Conservation (phyloP, 2,113 vertebrate genomes). For the Cardinalis cardinalis region DNA sequence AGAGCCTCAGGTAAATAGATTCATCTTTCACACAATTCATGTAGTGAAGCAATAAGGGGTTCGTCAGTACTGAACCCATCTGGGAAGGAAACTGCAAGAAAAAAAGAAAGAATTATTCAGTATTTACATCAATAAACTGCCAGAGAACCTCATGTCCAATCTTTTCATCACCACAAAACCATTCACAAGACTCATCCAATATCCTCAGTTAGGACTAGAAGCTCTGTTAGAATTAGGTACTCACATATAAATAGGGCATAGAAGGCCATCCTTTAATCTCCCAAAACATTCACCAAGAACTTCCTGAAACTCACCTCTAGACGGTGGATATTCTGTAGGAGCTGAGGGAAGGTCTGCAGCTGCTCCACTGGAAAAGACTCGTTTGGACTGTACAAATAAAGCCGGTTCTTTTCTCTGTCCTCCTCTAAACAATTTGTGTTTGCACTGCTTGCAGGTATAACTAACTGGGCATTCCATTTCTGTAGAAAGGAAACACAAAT, state of each 20-base stretch:
- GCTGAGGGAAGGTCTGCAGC: conserved; percentile 80
- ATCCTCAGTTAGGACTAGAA: not conserved
- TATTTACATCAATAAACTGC: not conserved
- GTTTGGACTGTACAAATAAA: not conserved
- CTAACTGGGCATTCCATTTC: conserved; percentile 79
- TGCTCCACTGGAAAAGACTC: conserved; percentile 79
- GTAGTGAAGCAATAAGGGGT: conserved; percentile 85
- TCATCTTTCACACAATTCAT: conserved; percentile 89
- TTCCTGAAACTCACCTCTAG: conserved; percentile 81
- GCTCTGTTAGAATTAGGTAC: not conserved
- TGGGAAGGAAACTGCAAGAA: conserved; percentile 85
- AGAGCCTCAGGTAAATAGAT: conserved; percentile 82
- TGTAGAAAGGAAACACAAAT: conserved; percentile 49
- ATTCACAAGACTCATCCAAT: not conserved
- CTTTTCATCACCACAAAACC: not conserved
- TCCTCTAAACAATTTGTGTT: not conserved
- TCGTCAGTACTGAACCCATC: conserved; percentile 90
- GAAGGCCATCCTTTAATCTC: not conserved
- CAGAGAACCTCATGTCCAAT: not conserved
- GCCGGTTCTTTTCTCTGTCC: not conserved
- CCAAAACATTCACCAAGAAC: not conserved
- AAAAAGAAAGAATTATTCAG: not conserved
- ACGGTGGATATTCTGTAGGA: conserved; percentile 83
- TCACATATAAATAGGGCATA: not conserved
- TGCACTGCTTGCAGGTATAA: conserved; percentile 55